A percentile compares a stretch with the other conserved stretches of the same genome.
These are phyloP conservation scores for Ovis canadensis DNA, from an alignment of 2,113 vertebrate genomes.

Conservation along the genomic window DNA sequence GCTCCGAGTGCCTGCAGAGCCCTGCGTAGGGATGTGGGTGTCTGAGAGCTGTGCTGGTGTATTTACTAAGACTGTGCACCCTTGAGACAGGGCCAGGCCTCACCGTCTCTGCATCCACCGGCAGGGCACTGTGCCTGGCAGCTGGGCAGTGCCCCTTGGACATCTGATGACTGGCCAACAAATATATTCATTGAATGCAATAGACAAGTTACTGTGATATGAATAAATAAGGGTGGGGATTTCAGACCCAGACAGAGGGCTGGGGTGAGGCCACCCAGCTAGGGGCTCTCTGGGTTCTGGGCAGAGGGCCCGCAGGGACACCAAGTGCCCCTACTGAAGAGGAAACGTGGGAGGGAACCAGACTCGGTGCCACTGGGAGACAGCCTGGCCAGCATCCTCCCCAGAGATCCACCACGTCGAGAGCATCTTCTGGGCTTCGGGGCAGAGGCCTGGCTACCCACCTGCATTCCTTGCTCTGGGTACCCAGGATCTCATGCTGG, in stretches of 20 bases:
- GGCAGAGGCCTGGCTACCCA: neutral
- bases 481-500: conserved; percentile 11
- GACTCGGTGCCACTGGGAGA: neutral
- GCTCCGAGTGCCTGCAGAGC: neutral
- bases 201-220: neutral
- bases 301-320: neutral
- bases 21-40: neutral
- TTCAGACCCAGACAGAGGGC: neutral
- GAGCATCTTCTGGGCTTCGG: neutral
- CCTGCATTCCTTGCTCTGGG: neutral
- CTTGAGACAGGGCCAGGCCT: neutral
- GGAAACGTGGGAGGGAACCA: neutral
- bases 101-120: neutral
- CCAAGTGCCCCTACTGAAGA: neutral
- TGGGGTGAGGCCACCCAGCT: neutral
- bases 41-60: accelerated
- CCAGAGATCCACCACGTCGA: neutral
- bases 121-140: neutral
- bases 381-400: neutral
- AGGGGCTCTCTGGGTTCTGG: neutral
- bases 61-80: too few species aligned
- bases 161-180: neutral
- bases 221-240: neutral
- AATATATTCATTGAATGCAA: neutral
- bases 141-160: neutral